A percentile compares a stretch with the other conserved stretches of the same genome.
These are phyloP conservation scores for Microctenopoma lineatum DNA, from an alignment of 2,797 vertebrate genomes.

Conservation along the genomic window DNA sequence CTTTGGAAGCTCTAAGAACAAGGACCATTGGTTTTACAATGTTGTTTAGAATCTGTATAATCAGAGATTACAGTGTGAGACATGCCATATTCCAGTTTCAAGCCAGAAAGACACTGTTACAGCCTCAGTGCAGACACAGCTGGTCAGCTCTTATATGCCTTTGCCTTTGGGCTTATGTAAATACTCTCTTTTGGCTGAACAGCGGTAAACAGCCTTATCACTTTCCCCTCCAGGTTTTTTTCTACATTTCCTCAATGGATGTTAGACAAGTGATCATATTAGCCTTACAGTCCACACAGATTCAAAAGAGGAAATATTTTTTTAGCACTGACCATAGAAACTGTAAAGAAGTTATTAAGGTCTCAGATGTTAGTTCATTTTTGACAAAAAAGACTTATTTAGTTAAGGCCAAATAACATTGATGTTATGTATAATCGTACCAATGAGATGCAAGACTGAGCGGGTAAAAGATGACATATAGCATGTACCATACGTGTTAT, in stretches of 20 bases:
- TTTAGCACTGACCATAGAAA: conserved; percentile 3
- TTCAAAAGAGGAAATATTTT: conserved; percentile 11
- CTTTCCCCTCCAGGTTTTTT: conserved; percentile 60
- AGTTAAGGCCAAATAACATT: too few relatives aligned
- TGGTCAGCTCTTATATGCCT: conserved; percentile 54
- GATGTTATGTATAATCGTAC: too few relatives aligned
- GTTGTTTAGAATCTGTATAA: conserved; percentile 51
- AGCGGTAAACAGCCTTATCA: conserved; percentile 77
- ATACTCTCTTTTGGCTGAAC: conserved; percentile 67
- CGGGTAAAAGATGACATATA: too few relatives aligned
- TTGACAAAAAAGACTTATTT: too few relatives aligned
- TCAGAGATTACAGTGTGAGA: conserved; percentile 64
- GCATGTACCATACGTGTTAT: too few relatives aligned
- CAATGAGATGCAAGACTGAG: too few relatives aligned
- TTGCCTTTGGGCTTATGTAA: conserved; percentile 74
- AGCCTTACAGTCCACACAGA: conserved; percentile 29
- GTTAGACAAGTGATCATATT: conserved; percentile 52
- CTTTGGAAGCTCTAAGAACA: conserved; percentile 32
- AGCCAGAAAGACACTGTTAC: conserved; percentile 63
- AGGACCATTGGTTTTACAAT: conserved; percentile 56
- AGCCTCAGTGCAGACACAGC: conserved; percentile 59
- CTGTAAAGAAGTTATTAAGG: conserved; percentile 4
- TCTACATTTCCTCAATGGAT: conserved; percentile 48
- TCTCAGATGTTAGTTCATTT: too few relatives aligned
- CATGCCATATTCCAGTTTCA: conserved; percentile 50